Conservation (phyloP, 2,888 invertebrate genomes). For the Aspidapion aeneum region DNA sequence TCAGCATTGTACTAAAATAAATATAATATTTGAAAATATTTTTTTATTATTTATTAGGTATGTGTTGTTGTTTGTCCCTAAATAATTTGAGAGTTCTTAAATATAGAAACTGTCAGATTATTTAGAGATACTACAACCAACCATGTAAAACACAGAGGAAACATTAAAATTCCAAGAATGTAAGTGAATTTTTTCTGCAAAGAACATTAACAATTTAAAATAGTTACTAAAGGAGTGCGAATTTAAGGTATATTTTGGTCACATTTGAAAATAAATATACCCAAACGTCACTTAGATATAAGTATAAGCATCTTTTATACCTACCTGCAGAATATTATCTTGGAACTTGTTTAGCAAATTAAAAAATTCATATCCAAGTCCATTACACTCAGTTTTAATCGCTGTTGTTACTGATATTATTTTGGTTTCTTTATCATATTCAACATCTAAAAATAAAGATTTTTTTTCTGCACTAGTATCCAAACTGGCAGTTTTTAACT, state of each 20-base stretch:
- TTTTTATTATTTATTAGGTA: background rate
- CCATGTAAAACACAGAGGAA: too few species aligned
- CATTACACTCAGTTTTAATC: conserved; percentile 9
- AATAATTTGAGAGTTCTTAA: too few species aligned
- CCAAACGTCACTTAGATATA: background rate
- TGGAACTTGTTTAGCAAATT: conserved; percentile 34
- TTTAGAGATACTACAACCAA: too few species aligned
- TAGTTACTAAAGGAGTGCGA: too few species aligned
- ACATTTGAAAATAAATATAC: background rate
- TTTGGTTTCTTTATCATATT: background rate
- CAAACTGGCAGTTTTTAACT: too few species aligned
- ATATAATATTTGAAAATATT: background rate
- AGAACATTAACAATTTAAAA: too few species aligned
- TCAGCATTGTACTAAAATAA: conserved; percentile 33
- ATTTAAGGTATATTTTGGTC: too few species aligned
- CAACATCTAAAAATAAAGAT: background rate
- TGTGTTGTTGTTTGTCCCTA: too few species aligned
- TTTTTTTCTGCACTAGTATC: too few species aligned
- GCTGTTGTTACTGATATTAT: background rate
- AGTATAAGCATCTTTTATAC: background rate
- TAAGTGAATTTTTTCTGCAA: too few species aligned
- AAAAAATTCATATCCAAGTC: conserved; percentile 37
- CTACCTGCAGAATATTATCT: conserved; percentile 39
- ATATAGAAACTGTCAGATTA: too few species aligned
- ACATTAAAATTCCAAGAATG: too few species aligned